These are phyloP conservation scores for Larimichthys crocea DNA, from an alignment of 2,113 vertebrate species.

Conservation along the genomic window DNA sequence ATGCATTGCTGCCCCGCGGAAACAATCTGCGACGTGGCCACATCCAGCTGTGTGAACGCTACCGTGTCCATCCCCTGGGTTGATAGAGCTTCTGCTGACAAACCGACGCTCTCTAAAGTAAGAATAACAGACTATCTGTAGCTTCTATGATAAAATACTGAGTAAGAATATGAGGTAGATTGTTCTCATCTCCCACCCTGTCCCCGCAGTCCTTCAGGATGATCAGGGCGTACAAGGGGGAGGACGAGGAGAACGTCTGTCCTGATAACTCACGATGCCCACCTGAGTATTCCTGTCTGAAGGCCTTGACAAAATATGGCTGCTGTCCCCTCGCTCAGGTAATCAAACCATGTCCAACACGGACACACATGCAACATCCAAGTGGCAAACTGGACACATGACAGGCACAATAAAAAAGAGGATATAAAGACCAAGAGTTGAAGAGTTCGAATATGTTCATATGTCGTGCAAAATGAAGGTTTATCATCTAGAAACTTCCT, in stretches of 20 bases:
- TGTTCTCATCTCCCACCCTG: not conserved
- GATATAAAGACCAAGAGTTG: not conserved
- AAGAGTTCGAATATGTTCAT: not conserved
- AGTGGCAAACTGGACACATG: not conserved
- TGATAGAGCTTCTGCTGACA: conserved; percentile 47
- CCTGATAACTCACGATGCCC: conserved; percentile 77
- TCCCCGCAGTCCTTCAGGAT: conserved; percentile 79
- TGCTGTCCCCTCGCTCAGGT: conserved; percentile 81
- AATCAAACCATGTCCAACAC: conserved; percentile 12
- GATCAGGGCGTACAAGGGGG: conserved; percentile 64
- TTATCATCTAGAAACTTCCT: not conserved
- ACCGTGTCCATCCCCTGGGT: conserved; percentile 67
- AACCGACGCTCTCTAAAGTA: conserved; percentile 66
- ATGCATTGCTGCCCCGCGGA: conserved; percentile 79
- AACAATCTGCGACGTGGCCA: conserved; percentile 60
- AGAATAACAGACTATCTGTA: not conserved
- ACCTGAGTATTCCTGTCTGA: conserved; percentile 78
- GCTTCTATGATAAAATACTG: not conserved
- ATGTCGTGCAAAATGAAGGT: not conserved
- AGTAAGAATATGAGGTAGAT: not conserved
- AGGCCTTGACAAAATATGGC: conserved; percentile 61
- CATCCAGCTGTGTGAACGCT: conserved; percentile 68
- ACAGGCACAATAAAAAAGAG: not conserved
- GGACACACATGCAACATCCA: not conserved
- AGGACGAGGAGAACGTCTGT: conserved; percentile 76